phyloP scores from a whole-genome alignment of 2,113 vertebrate genomes.

The Xenus cinereus region DNA sequence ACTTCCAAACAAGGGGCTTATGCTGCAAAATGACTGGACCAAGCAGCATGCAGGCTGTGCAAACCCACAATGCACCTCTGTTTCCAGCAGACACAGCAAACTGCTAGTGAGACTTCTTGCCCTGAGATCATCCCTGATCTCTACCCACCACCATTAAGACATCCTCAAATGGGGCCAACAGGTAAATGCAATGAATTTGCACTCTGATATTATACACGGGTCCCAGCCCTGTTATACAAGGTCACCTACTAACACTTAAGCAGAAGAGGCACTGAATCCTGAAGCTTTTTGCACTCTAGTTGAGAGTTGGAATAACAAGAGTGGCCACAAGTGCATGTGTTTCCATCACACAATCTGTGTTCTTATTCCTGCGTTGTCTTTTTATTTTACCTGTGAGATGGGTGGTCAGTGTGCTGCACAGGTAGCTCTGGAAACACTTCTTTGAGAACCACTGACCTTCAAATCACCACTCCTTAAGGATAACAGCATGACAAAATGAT shows the following conservation, averaged over 20 bases:
- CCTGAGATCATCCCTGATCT: not conserved
- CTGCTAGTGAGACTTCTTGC: not conserved
- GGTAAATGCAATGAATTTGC: not conserved
- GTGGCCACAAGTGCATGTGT: not conserved
- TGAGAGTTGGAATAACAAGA: not conserved
- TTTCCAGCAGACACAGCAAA: not conserved
- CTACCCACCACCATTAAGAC: not conserved
- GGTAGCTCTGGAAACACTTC: not conserved
- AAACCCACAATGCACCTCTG: not conserved
- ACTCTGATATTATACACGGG: not conserved
- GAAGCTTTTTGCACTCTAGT: not conserved
- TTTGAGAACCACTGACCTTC: not conserved
- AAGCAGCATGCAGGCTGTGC: accelerated
- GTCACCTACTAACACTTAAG: not conserved
- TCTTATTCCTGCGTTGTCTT: not conserved
- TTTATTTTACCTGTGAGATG: not conserved
- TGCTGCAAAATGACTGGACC: not conserved
- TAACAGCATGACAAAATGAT: not conserved
- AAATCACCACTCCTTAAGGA: not conserved
- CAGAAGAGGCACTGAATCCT: not conserved
- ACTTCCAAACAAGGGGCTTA: not conserved
- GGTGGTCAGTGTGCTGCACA: not conserved
- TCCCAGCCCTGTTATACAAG: not conserved
- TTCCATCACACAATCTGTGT: not conserved
- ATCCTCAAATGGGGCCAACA: not conserved